Conservation (phyloP, 1,140 invertebrate species). For the Octopus bimaculoides region DNA sequence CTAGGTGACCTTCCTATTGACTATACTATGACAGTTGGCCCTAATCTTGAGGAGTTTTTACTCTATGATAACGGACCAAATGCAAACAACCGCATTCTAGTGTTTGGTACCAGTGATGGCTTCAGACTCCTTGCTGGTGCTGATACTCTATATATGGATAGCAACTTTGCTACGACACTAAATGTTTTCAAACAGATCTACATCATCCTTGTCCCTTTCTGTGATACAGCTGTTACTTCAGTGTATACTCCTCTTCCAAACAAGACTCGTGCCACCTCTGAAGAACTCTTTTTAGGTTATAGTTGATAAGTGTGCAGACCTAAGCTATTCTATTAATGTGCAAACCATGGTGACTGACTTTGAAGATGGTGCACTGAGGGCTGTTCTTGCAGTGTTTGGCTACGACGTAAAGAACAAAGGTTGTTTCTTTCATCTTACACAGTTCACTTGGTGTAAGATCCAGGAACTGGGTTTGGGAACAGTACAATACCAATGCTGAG, state of each 20-base stretch:
- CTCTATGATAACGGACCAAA: slow-evolving; percentile 23
- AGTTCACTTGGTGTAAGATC: slow-evolving; percentile 17
- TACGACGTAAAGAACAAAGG: neutral
- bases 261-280: slow-evolving; percentile 21
- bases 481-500: slow-evolving; percentile 10
- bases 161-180: slow-evolving; percentile 25
- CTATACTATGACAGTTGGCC: slow-evolving; percentile 13
- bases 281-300: slow-evolving; percentile 17
- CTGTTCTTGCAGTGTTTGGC: neutral
- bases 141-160: slow-evolving; percentile 26
- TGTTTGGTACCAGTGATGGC: slow-evolving; percentile 21
- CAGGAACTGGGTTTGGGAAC: slow-evolving; percentile 12
- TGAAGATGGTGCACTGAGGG: neutral
- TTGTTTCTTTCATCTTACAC: slow-evolving; percentile 20
- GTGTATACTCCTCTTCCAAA: slow-evolving; percentile 24
- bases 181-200: slow-evolving; percentile 27
- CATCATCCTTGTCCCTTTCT: slow-evolving; percentile 23
- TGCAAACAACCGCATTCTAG: slow-evolving; percentile 22
- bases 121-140: slow-evolving; percentile 19
- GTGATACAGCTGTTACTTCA: slow-evolving; percentile 24
- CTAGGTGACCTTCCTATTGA: slow-evolving; percentile 1
- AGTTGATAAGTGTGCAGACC: neutral
- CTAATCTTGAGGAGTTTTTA: slow-evolving; percentile 21
- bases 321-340: neutral
- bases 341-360: neutral